A percentile compares a stretch with the other conserved stretches of the same genome.
These are phyloP conservation scores for Heliconius sara DNA, from an alignment of 2,888 invertebrate species.

Conservation along the genomic window DNA sequence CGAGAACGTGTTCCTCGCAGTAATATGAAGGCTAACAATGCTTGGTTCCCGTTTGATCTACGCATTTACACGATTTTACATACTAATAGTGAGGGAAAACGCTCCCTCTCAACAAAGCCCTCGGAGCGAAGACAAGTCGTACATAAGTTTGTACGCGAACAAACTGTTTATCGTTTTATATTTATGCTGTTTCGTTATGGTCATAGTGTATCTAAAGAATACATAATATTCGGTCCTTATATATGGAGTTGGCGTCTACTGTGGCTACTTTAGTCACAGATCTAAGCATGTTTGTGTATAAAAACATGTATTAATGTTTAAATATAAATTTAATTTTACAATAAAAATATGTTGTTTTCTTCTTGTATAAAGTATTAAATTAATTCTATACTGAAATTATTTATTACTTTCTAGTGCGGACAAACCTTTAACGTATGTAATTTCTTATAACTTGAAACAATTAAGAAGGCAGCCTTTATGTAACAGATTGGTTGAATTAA, in stretches of 20 bases:
- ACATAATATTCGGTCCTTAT: too few relatives aligned
- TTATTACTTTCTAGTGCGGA: too few relatives aligned
- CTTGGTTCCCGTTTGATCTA: conserved; percentile 22
- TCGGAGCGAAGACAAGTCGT: conserved; percentile 6
- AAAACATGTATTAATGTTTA: too few relatives aligned
- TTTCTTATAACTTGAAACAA: background rate
- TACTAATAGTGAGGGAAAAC: conserved; percentile 17
- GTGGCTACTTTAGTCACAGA: too few relatives aligned
- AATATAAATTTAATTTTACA: too few relatives aligned
- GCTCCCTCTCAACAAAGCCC: background rate
- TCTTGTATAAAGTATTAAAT: too few relatives aligned
- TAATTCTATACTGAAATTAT: too few relatives aligned
- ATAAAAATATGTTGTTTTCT: too few relatives aligned
- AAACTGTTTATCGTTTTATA: background rate
- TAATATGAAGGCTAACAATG: conserved; percentile 15
- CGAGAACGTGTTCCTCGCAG: conserved; percentile 12
- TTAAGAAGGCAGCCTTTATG: too few relatives aligned
- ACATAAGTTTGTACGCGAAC: conserved; percentile 1
- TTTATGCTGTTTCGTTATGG: background rate
- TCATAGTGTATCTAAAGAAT: background rate
- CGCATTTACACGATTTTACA: conserved; percentile 17
- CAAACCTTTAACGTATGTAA: background rate
- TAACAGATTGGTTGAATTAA: conserved; percentile 15
- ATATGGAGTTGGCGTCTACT: too few relatives aligned
- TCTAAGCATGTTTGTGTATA: too few relatives aligned